Conservation (phyloP, 2,888 invertebrate species). For the Orchesellides sinensis region DNA sequence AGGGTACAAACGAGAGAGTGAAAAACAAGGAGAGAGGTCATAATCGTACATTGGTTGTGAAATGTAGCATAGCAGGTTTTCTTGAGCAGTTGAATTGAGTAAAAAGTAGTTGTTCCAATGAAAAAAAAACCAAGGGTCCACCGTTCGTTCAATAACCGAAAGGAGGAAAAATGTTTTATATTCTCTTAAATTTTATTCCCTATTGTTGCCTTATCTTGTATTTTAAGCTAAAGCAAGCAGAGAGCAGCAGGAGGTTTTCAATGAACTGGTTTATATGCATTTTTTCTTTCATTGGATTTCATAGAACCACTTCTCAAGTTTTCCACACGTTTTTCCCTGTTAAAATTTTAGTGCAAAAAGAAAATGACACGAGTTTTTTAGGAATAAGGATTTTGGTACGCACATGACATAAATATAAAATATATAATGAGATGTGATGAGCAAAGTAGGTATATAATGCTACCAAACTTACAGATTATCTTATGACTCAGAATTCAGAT, state of each 20-base stretch:
- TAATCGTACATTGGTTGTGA: neutral
- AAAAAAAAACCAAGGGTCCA: conserved; percentile 36
- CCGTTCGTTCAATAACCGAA: neutral
- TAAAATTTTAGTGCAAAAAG: conserved; percentile 23
- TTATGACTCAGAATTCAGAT: too few relatives aligned
- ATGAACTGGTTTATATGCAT: conserved; percentile 61
- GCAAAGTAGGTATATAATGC: neutral
- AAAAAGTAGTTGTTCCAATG: conserved; percentile 15
- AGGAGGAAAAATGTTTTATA: conserved; percentile 39
- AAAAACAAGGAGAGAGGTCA: too few relatives aligned
- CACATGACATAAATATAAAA: too few relatives aligned
- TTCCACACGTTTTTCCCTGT: conserved; percentile 24
- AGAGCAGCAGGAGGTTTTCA: conserved; percentile 67
- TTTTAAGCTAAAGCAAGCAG: conserved; percentile 36
- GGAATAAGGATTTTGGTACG: conserved; percentile 13
- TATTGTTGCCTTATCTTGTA: conserved; percentile 40
- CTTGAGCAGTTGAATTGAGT: neutral
- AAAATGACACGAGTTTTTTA: neutral
- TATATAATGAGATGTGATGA: too few relatives aligned
- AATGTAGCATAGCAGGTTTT: neutral
- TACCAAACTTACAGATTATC: too few relatives aligned
- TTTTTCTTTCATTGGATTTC: neutral
- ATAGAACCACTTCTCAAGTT: neutral
- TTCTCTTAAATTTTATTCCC: neutral
- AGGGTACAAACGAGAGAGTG: conserved; percentile 26